Evolutionary conservation across 2,797 vertebrate genomes (phyloP).

Genomic region (Arvicola amphibius): DNA sequence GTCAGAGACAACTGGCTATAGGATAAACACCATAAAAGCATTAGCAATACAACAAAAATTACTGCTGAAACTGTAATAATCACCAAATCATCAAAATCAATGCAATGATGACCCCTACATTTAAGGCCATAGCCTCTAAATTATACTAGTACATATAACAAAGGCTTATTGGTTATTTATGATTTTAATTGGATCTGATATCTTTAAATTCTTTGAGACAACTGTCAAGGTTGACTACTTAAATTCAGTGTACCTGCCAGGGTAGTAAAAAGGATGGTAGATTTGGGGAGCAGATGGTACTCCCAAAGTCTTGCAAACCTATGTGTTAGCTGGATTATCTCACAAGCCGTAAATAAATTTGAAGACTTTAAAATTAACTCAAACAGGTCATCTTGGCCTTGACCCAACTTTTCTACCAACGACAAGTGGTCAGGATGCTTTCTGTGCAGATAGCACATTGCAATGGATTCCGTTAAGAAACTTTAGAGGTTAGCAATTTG

Average conservation of each 20-base stretch:
- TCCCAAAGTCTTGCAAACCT: neutral
- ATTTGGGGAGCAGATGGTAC: neutral
- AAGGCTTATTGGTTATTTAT: neutral
- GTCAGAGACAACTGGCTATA: neutral
- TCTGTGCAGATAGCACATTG: neutral
- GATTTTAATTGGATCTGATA: constrained; percentile 38
- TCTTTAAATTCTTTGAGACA: neutral
- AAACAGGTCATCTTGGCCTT: constrained; percentile 52
- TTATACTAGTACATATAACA: neutral
- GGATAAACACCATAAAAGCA: neutral
- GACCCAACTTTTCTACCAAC: constrained; percentile 13
- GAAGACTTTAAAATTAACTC: constrained; percentile 10
- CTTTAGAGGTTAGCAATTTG: neutral
- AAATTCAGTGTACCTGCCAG: neutral
- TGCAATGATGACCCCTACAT: neutral
- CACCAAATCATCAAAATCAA: constrained; percentile 17
- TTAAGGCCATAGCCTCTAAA: neutral
- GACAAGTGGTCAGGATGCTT: neutral
- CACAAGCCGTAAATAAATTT: constrained; percentile 6
- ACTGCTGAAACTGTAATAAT: neutral
- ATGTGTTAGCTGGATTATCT: constrained; percentile 38
- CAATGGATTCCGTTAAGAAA: neutral
- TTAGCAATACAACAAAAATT: neutral
- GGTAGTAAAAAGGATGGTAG: neutral
- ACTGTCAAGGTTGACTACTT: constrained; percentile 2